Percentiles rank a stretch among this genome's conserved stretches.
These are phyloP conservation scores for Gastrophryne carolinensis DNA, from an alignment of 2,797 vertebrate genomes.

Conservation along the genomic window DNA sequence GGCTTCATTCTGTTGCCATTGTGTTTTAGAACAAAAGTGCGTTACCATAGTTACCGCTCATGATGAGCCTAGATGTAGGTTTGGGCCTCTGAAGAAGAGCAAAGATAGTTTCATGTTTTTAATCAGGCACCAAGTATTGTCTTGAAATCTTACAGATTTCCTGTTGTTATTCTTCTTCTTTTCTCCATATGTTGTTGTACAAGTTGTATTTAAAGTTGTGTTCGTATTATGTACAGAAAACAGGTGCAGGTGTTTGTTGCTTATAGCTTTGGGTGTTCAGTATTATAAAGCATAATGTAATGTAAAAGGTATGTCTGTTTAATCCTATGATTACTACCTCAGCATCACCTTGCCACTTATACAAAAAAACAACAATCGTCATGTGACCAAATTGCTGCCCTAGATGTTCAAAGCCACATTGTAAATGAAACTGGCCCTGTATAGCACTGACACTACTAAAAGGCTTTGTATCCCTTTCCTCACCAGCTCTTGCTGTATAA, in stretches of 20 bases:
- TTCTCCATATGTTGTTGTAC: too few relatives aligned
- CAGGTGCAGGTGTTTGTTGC: too few relatives aligned
- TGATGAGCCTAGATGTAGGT: constrained; percentile 20
- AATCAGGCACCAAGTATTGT: constrained; percentile 24
- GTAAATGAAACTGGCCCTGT: too few relatives aligned
- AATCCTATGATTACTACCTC: constrained; percentile 18
- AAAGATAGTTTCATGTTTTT: constrained; percentile 34
- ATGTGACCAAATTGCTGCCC: not conserved
- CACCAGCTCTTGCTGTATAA: too few relatives aligned
- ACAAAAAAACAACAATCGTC: not conserved
- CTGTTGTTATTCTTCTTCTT: too few relatives aligned
- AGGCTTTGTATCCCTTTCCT: too few relatives aligned
- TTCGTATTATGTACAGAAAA: too few relatives aligned
- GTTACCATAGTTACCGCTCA: constrained; percentile 32
- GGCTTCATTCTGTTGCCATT: constrained; percentile 33
- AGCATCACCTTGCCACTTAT: not conserved
- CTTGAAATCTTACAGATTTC: too few relatives aligned
- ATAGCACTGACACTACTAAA: too few relatives aligned
- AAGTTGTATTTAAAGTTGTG: too few relatives aligned
- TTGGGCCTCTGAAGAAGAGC: constrained; percentile 17
- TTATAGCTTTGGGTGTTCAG: too few relatives aligned
- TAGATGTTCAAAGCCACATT: too few relatives aligned
- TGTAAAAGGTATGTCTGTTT: constrained; percentile 6
- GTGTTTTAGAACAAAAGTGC: constrained; percentile 42
- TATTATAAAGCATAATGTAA: not conserved